Base-by-base conservation (phyloP, 2,888 invertebrate genomes). In the Dynastes grantii region DNA sequence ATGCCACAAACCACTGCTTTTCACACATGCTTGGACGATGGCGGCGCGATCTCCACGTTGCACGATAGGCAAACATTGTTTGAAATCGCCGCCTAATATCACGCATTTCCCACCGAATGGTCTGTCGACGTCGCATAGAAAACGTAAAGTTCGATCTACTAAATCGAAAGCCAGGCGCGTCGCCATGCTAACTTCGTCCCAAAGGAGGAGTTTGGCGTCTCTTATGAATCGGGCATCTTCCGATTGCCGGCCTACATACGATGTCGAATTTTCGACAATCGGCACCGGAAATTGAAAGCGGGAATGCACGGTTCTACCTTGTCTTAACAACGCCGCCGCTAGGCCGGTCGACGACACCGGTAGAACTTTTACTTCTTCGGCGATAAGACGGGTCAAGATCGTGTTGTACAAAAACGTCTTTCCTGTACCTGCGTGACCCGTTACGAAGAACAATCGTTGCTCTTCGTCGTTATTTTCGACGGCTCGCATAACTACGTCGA, bases 271-370 rank as follows among this genome's bases (percentile, higher is more conserved):
- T 70, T 75, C 53, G 88, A 22, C 22, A 22, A 22, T 22, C 22
- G 22, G 0, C 22, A 22, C 22, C 22, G 22, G 0, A 22, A 22
- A 22, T 22, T 22, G 22, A 22, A 22, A 22, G n/a, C 22, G 22
- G 1, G 22, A 22, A 22, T 22, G 88, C 4, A 84, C 84, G 13
- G 88, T 89, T 78, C 83, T 81, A 4, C 88, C 88, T n/a, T 85
- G 82, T 40, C 81, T 81, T 87, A 88, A 82, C 22, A 22, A 22
- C 22, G 22, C 22, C 22, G 22, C n/a, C n/a, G n/a, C n/a, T n/a
- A n/a, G n/a, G n/a, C n/a, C n/a, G n/a, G 5, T 8, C 5, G 9
- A 1, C 45, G 1, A 22, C 22, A 22, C 22, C n/a, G n/a, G n/a
- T n/a, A n/a, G n/a, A n/a, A n/a, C n/a, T 22, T 22, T 22, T 22